Base-by-base conservation (phyloP, 1,140 invertebrate species). In the Papilio glaucus region DNA sequence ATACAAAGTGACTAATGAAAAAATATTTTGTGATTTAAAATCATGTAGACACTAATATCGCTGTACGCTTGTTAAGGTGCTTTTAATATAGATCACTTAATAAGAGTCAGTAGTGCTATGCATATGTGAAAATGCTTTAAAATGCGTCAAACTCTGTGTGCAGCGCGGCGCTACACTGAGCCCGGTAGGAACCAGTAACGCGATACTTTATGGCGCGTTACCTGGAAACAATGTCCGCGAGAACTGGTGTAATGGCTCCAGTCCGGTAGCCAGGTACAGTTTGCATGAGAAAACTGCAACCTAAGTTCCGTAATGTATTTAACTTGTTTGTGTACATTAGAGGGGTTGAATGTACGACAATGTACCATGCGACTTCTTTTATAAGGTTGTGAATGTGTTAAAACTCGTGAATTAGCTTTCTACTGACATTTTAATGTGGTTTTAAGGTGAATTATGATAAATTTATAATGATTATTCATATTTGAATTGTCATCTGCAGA, bases 181-280 rank as follows among this genome's bases (percentile, higher is more conserved):
- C 21, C 10, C 39, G 21, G 21, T 12, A 57, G 49, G 49, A 26
- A 24, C 18, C 49, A 57, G 49, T 57, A 57, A 57, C 49, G 21
- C 49, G 49, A 57, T 57, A 57, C 10, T 57, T 61, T 62, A 33
- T 37, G 8, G 13, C 60, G 13, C 29, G 26, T 62, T 62, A 62
- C 60, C 33, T 62, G 60, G 60, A 62, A 62, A 62, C 60, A 62
- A 61, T 61, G 29, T 61, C 57, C 57, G 41, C 10, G 53, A 26
- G 57, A 61, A 62, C 60, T 62, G 26, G 60, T 62, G 60, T 62
- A 62, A 62, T 37, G 60, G 60, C 33, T 62, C 60, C 60, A 62
- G 60, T 62, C 21, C 6, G 26, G 15, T 49, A 49, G 45, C 15
- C 39, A 10, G 10, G 49, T 61, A 61, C 57, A 37, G 24, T 37